A percentile compares a stretch with the other conserved stretches of the same genome.
These are phyloP conservation scores for Rotaria socialis DNA, from an alignment of 2,888 invertebrate genomes.

Conservation along the genomic window DNA sequence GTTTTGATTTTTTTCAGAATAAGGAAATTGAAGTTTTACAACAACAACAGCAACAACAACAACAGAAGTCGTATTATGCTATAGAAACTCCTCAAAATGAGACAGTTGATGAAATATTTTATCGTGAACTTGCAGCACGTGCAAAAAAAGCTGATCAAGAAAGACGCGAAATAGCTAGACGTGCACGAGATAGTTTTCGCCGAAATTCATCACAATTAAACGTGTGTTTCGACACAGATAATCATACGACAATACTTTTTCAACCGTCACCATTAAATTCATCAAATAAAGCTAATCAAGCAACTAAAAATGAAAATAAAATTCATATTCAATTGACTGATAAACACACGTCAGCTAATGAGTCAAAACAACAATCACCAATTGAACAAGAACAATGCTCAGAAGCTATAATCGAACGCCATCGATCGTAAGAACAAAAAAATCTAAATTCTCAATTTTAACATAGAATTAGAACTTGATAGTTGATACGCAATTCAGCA, in stretches of 20 bases:
- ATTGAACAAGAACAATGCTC: neutral
- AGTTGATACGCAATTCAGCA: too few species aligned
- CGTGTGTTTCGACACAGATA: slow-evolving; percentile 12
- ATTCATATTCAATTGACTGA: neutral
- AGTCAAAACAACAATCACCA: neutral
- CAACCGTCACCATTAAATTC: neutral
- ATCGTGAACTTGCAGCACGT: slow-evolving; percentile 49
- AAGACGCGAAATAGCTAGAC: slow-evolving; percentile 55
- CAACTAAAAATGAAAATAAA: too few species aligned
- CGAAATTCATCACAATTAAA: neutral
- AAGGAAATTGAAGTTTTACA: neutral
- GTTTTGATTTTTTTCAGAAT: neutral
- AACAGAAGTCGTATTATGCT: neutral
- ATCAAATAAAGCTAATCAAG: neutral
- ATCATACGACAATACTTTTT: neutral
- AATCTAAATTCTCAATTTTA: too few species aligned
- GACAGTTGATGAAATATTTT: neutral
- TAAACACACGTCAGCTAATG: neutral
- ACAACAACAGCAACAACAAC: neutral
- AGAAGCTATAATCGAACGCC: neutral
- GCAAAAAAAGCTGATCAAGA: slow-evolving; percentile 59
- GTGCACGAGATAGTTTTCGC: slow-evolving; percentile 54
- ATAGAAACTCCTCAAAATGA: neutral
- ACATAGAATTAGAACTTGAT: too few species aligned
- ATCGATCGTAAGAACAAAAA: neutral